Evolutionary conservation across 2,888 invertebrate genomes (phyloP).

Genomic region (Sarcophaga variegata): DNA sequence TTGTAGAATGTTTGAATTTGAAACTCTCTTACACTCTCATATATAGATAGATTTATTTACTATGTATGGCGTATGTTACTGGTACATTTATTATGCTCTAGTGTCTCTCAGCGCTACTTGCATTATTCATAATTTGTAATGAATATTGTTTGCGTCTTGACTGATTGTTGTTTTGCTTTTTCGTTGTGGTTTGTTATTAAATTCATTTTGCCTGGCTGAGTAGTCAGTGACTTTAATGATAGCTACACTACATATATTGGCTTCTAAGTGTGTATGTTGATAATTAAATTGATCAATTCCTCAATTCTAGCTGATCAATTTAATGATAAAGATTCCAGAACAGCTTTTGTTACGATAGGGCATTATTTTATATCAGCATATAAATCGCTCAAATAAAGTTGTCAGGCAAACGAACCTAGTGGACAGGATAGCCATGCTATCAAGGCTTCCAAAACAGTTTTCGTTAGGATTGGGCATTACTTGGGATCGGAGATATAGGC

Average conservation of each 20-base stretch:
- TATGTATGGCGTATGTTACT: background rate
- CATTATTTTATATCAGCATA: too few relatives aligned
- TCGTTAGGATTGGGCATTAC: too few relatives aligned
- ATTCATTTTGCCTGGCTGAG: background rate
- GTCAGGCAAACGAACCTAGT: too few relatives aligned
- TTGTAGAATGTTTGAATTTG: conserved; percentile 7
- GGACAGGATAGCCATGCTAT: too few relatives aligned
- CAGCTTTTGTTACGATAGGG: too few relatives aligned
- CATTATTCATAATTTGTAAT: background rate
- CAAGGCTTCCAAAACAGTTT: too few relatives aligned
- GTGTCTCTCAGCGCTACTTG: conserved; percentile 9
- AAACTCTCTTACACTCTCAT: conserved; percentile 30
- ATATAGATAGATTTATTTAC: background rate
- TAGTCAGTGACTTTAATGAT: background rate
- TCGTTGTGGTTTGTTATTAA: conserved; percentile 14
- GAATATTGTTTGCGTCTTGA: background rate
- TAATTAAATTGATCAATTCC: too few relatives aligned
- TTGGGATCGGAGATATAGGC: too few relatives aligned
- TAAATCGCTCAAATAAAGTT: too few relatives aligned
- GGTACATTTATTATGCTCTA: conserved; percentile 41
- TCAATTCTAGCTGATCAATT: too few relatives aligned
- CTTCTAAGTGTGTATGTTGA: too few relatives aligned
- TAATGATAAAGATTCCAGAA: too few relatives aligned
- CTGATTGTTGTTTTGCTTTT: conserved; percentile 5
- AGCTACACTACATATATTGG: background rate